Percentiles rank a stretch among this genome's conserved stretches.
phyloP scores from a whole-genome alignment of 2,797 vertebrate species.

The Pteronotus mesoamericanus region DNA sequence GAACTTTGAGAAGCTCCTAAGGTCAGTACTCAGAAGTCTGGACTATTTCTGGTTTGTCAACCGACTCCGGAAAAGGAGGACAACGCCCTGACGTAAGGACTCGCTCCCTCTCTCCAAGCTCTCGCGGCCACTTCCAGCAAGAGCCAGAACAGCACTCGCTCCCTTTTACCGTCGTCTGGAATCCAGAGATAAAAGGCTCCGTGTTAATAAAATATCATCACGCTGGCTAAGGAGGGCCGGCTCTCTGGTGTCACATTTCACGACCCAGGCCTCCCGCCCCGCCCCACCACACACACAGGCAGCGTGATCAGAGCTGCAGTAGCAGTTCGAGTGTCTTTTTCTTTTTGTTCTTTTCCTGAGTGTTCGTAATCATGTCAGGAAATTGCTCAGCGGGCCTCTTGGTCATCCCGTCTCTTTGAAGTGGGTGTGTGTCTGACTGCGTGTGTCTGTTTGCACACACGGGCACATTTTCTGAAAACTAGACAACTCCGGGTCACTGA shows the following conservation, averaged over 20 bases:
- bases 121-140: background rate
- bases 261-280: accelerated
- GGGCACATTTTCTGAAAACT: background rate
- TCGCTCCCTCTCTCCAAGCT: background rate
- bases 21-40: background rate
- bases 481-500: background rate
- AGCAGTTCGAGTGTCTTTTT: background rate
- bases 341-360: background rate
- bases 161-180: background rate
- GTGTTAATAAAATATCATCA: background rate
- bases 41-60: background rate
- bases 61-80: background rate
- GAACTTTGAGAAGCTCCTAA: background rate
- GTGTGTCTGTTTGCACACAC: too few relatives aligned
- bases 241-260: background rate
- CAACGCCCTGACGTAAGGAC: background rate
- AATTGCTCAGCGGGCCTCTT: background rate
- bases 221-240: background rate
- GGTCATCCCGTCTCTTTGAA: background rate
- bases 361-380: background rate
- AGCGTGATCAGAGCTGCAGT: background rate
- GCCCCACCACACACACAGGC: too few relatives aligned
- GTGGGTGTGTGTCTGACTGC: background rate
- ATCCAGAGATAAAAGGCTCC: background rate
- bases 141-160: background rate